Base-by-base conservation (phyloP, 1,140 invertebrate species). In the Sinella curviseta region DNA sequence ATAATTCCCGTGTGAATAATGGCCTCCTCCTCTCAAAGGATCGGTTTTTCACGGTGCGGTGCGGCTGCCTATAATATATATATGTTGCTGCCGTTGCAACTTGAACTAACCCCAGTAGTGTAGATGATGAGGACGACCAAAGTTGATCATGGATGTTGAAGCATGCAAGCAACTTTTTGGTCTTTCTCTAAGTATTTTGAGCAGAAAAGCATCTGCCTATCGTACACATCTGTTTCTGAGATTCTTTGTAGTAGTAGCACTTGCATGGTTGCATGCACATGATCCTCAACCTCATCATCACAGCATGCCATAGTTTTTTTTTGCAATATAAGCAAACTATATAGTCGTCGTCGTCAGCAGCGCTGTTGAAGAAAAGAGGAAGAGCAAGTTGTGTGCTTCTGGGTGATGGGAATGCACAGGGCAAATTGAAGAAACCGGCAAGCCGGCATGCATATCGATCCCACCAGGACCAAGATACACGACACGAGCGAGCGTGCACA, bases 401-500 rank as follows among this genome's bases (percentile, higher is more conserved):
- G n/a, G n/a, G n/a, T n/a, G n/a, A n/a, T n/a, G 24, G 26, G 65
- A 70, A 70, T 70, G 65, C 65, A 70, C 65, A 70, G 65, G 65
- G 26, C 65, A 70, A 70, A 70, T 70, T 70, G 65, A 24, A 70
- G 31, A 70, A 70, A 70, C 26, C 65, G 28, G 65, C 28, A 30
- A 70, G 31, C 65, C 65, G 65, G 65, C 65, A 31, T 70, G 26
- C 65, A 30, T 70, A 70, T 70, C 65, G 65, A 70, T 70, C 65
- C 65, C 12, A 70, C n/a, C 26, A 70, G 31, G 39, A 48, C 39
- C 8, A 48, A 48, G 20, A 48, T 12, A 8, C 39, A 48, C 20
- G 39, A 8, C 8, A 48, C 8, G 39, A 48, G 39, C 8, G 20
- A 48, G 39, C 20, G 39, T 48, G 39, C 39, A 48, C n/a, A n/a